Conservation (phyloP, 2,888 invertebrate species). For the Cerastoderma edule region DNA sequence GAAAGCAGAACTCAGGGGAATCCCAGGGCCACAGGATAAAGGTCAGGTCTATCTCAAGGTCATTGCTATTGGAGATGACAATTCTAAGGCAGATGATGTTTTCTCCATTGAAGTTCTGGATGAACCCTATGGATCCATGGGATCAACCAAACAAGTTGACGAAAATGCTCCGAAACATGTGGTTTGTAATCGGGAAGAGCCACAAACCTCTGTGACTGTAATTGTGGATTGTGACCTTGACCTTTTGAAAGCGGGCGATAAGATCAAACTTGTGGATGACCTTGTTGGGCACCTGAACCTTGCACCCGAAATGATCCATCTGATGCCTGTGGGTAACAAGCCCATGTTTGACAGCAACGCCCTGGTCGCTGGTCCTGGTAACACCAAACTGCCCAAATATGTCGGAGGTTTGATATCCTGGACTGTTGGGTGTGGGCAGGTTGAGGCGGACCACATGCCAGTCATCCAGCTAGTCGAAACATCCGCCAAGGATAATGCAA, state of each 20-base stretch:
- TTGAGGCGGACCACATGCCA: constrained; percentile 88
- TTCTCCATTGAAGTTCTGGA: constrained; percentile 88
- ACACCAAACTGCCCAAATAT: constrained; percentile 69
- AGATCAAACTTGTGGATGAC: constrained; percentile 84
- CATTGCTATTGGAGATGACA: constrained; percentile 74
- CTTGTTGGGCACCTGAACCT: constrained; percentile 76
- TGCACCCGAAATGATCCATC: constrained; percentile 74
- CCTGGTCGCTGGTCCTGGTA: constrained; percentile 81
- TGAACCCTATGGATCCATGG: constrained; percentile 57
- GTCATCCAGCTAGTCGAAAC: constrained; percentile 89
- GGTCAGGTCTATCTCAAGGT: constrained; percentile 87
- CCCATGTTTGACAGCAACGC: constrained; percentile 79
- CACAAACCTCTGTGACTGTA: constrained; percentile 87
- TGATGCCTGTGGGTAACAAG: constrained; percentile 75
- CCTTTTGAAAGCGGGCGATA: constrained; percentile 87
- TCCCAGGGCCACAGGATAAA: constrained; percentile 87
- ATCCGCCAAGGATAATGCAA: constrained; percentile 89
- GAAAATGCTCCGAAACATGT: constrained; percentile 72
- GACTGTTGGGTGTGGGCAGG: constrained; percentile 90
- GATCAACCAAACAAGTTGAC: constrained; percentile 56
- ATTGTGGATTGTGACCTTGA: constrained; percentile 89
- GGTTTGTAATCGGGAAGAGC: constrained; percentile 84
- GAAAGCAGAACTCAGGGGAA: constrained; percentile 89
- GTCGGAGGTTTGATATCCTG: constrained; percentile 79
- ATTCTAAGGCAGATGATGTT: constrained; percentile 86